Evolutionary conservation across 1,140 invertebrate genomes (phyloP).

Genomic region (Pectinophora gossypiella): DNA sequence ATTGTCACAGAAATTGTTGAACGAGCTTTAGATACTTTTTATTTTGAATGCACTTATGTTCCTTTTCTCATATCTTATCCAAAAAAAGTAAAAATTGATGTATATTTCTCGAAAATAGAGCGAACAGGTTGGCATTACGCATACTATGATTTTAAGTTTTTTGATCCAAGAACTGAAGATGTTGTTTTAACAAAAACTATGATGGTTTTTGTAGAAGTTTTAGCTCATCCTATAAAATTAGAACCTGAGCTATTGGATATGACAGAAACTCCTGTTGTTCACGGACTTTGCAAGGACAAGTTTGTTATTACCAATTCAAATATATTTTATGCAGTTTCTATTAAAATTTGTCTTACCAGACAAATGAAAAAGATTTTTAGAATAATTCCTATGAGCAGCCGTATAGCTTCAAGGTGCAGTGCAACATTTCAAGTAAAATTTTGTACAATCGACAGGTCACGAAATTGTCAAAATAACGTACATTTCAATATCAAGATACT

Average conservation of each 20-base stretch:
- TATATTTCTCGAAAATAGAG: slow-evolving; percentile 45
- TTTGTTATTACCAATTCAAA: slow-evolving; percentile 45
- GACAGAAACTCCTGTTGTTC: slow-evolving; percentile 27
- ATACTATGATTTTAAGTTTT: slow-evolving; percentile 47
- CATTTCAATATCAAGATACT: slow-evolving; percentile 58
- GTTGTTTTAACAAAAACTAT: slow-evolving; percentile 34
- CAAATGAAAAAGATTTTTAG: slow-evolving; percentile 47
- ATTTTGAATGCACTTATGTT: slow-evolving; percentile 40
- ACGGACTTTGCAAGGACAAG: slow-evolving; percentile 40
- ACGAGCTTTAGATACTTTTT: slow-evolving; percentile 38
- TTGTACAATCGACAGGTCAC: slow-evolving; percentile 25
- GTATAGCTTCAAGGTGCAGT: slow-evolving; percentile 24
- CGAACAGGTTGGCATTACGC: slow-evolving; percentile 45
- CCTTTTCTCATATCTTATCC: slow-evolving; percentile 22
- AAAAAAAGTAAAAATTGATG: slow-evolving; percentile 21
- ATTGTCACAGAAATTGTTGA: slow-evolving; percentile 36
- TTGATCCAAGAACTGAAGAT: slow-evolving; percentile 26
- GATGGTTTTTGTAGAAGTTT: slow-evolving; percentile 45
- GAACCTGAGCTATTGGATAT: slow-evolving; percentile 47
- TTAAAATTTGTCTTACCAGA: slow-evolving; percentile 41
- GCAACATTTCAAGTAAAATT: slow-evolving; percentile 30
- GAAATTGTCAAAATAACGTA: slow-evolving; percentile 8
- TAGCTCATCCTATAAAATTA: slow-evolving; percentile 45
- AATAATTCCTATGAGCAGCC: slow-evolving; percentile 38
- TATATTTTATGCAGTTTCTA: slow-evolving; percentile 30